phyloP scores from a whole-genome alignment of 2,113 vertebrate species.

The Hiodon tergisus region DNA sequence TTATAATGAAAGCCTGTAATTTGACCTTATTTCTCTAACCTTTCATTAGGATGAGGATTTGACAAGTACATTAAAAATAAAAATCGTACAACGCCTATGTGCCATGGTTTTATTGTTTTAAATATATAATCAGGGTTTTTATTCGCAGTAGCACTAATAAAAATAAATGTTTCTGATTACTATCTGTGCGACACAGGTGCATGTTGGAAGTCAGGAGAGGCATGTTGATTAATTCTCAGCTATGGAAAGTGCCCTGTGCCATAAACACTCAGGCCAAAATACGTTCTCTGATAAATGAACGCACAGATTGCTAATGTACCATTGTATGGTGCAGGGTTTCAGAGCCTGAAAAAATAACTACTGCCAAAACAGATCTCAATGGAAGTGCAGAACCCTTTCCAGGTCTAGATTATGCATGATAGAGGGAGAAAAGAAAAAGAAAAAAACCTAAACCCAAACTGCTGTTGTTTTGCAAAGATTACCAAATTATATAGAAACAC shows the following conservation, averaged over 20 bases:
- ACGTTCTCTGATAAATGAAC: constrained; percentile 96
- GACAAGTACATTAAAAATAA: background rate
- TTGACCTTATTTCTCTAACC: too few species aligned
- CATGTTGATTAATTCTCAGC: constrained; percentile 99
- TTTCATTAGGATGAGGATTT: too few species aligned
- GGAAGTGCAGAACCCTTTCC: constrained; percentile 77
- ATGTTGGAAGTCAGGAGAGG: constrained; percentile 99
- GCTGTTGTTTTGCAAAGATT: constrained; percentile 33
- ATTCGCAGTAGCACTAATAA: constrained; percentile 95
- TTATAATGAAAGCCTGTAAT: too few species aligned
- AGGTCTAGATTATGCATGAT: constrained; percentile 56
- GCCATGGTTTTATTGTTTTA: constrained; percentile 16
- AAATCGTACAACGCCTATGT: constrained; percentile 23
- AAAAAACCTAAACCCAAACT: background rate
- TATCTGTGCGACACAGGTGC: constrained; percentile 99
- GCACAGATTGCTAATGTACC: constrained; percentile 97
- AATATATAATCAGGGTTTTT: constrained; percentile 71
- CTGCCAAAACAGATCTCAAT: constrained; percentile 75
- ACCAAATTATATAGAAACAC: constrained; percentile 46
- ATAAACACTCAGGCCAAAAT: constrained; percentile 97
- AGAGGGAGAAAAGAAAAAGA: constrained; percentile 19
- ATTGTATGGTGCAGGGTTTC: constrained; percentile 82
- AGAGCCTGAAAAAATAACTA: constrained; percentile 63
- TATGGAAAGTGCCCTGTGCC: constrained; percentile 97
- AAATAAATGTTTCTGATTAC: constrained; percentile 99